Base-by-base conservation (phyloP, 1,140 invertebrate species). In the Ectropis grisescens region DNA sequence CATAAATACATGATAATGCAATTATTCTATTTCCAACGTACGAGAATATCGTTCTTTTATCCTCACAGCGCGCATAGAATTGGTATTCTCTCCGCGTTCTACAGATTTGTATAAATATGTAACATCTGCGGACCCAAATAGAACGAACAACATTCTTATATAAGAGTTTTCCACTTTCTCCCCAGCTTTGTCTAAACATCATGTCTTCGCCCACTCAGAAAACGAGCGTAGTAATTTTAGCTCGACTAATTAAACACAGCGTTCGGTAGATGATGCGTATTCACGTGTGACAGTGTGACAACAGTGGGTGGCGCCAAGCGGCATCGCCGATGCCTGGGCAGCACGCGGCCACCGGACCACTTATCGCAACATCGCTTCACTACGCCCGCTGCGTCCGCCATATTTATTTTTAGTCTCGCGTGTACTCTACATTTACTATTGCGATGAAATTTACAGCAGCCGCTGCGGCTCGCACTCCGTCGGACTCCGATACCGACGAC, bases 321-420 rank as follows among this genome's bases (percentile, higher is more conserved):
- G 16, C 16, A 19, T 19, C 26, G 32, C 30, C 50, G 54, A 47
- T 55, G n/a, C n/a, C n/a, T n/a, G n/a, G n/a, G n/a, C n/a, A n/a
- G n/a, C n/a, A 19, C 8, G 16, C 16, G 3, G 16, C 8, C 49
- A 55, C 57, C 47, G 48, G 33, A 61, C 57, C 56, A 64, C 60
- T 71, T 69, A 70, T 70, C 66, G 64, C 49, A 51, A 55, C 61
- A 75, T 75, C 66, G 70, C 53, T 58, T 61, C 59, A 59, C 46
- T 68, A 62, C 55, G 52, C 58, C 47, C 57, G 57, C 62, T 71
- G 59, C 68, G 57, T 57, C 48, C 47, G 47, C 58, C 66, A 56
- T 59, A 58, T 69, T 71, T 79, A 79, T 79, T 71, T 79, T 75
- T 74, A 72, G 68, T 62, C 47, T 61, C 52, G 52, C 52, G 52